Conservation (phyloP, 1,140 invertebrate genomes). For the Vollenhovia emeryi region DNA sequence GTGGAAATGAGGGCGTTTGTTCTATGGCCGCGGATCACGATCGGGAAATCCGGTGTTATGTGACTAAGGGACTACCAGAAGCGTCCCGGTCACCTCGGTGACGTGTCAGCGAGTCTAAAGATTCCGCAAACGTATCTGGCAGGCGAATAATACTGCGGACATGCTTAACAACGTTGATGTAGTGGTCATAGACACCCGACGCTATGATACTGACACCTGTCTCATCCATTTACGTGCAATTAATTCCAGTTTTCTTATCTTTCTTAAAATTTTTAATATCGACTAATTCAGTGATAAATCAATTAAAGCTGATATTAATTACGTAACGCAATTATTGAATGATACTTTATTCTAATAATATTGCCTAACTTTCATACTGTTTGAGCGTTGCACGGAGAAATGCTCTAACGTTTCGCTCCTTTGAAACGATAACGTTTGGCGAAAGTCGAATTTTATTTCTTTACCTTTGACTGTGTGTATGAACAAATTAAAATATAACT, state of each 20-base stretch:
- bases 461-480: neutral
- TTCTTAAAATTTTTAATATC: neutral
- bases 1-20: constrained; percentile 77
- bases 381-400: neutral
- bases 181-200: constrained; percentile 13
- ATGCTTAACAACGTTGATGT: neutral
- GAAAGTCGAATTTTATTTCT: neutral
- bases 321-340: neutral
- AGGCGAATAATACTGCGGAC: neutral
- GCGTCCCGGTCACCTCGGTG: constrained; percentile 12
- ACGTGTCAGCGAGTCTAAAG: constrained; percentile 33
- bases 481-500: neutral
- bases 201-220: constrained; percentile 6
- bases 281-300: neutral
- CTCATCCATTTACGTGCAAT: constrained; percentile 2
- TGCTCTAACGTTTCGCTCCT: neutral
- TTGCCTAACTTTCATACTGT: neutral
- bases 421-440: neutral
- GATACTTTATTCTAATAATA: constrained; percentile 5
- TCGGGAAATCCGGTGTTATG: constrained; percentile 52
- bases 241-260: neutral
- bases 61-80: constrained; percentile 13
- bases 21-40: constrained; percentile 44
- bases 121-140: constrained; percentile 6
- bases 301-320: neutral